Conservation (phyloP, 2,113 vertebrate species). For the Poeciliopsis turrubarensis region DNA sequence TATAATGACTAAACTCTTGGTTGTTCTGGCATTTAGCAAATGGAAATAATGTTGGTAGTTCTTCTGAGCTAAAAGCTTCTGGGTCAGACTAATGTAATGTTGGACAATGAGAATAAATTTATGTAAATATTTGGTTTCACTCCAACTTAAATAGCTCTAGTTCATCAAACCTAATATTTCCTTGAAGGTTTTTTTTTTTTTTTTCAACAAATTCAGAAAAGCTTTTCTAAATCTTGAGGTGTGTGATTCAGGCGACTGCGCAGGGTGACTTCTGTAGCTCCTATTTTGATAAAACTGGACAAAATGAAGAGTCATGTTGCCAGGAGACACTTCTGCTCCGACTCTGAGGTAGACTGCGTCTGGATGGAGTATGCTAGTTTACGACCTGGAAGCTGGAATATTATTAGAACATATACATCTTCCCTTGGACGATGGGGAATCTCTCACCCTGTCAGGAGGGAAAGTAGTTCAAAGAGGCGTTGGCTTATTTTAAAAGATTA, state of each 20-base stretch:
- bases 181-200: no score
- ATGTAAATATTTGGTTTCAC: background rate
- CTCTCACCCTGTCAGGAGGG: slow-evolving; percentile 27
- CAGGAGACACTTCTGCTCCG: slow-evolving; percentile 5
- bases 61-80: background rate
- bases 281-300: background rate
- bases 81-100: background rate
- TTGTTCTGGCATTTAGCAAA: background rate
- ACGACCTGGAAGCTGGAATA: slow-evolving; percentile 39
- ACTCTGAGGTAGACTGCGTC: slow-evolving; percentile 21
- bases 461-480: slow-evolving; percentile 41
- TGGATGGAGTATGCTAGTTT: slow-evolving; percentile 42
- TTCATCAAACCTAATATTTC: no score
- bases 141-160: no score
- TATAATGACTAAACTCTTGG: background rate
- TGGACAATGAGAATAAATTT: background rate
- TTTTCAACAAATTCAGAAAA: no score
- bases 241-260: background rate
- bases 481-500: slow-evolving; percentile 41
- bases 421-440: slow-evolving; percentile 14
- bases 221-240: background rate
- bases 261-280: background rate
- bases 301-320: background rate
- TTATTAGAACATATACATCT: slow-evolving; percentile 55
- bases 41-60: background rate